Base-by-base conservation (phyloP, 2,888 invertebrate genomes). In the Acleris cristana region DNA sequence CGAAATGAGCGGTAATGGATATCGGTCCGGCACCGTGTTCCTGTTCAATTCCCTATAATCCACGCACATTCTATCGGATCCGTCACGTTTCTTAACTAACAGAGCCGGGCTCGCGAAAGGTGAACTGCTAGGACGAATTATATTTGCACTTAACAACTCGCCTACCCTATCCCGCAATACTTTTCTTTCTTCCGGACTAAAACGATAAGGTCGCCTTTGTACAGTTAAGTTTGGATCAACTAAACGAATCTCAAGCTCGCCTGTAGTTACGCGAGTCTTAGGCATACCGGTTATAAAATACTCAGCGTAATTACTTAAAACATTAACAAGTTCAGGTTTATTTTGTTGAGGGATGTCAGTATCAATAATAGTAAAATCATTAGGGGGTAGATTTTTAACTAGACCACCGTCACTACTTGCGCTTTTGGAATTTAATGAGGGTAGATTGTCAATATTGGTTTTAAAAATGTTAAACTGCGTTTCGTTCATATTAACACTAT, bases 141-240 rank as follows among this genome's bases (percentile, higher is more conserved):
- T 26, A 26, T 26, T 26, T 26, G 26, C 26, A 7, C 26, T 26
- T 26, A 26, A 26, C 26, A 26, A 26, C 26, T 26, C 26, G 3
- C 7, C 26, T 26, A 26, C 26, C 7, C 26, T 26, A 4, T 26
- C 26, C 2, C 59, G 19, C 30, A 49, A 14, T 12, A 59, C 19
- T 14, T 49, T 26, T 5, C 49, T n/a, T 14, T 59, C 58, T 18
- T 59, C 18, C 3, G 23, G 49, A 34, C 58, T 45, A 45, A 59
- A 18, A 3, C 60, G 34, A 40, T 60, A 60, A 7, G 51, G 52
- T 7, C 34, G 52, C 16, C 60, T 19, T 14, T 40, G 21, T 3
- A 60, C 60, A 34, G 34, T 51, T 34, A 16, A 12, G 7, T 59
- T 30, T 19, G 59, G 59, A 48, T 49, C 59, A 14, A 10, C n/a